Evolutionary conservation across 2,797 vertebrate genomes (phyloP), one percentile per base, ranked within the genome.

Genomic region (Telmatherina bonti): DNA sequence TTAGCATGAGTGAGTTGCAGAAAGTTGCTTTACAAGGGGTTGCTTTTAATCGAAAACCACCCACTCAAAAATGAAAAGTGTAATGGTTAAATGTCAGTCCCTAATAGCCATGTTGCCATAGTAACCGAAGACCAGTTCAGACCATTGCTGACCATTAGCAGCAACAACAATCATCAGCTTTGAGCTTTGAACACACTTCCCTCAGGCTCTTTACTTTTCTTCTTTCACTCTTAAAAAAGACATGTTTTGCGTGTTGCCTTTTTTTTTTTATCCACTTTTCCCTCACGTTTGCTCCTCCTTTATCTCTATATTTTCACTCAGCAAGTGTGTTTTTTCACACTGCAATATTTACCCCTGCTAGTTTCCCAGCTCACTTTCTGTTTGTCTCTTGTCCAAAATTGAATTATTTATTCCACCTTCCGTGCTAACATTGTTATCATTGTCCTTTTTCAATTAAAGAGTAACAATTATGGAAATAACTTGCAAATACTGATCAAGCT

Each of bases 71-170:
- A 63, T 26, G 65, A 69, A 72, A 81, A 63, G 76, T 63, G 70
- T 77, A 16, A 72, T 62, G 69, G 30, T 77, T 52, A 83, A 85
- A 85, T 83, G 80, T 82, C 68, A 76, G 81, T 74, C 75, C 72
- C 67, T 79, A 84, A 88, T 78, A 78, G 76, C 62, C 55, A 74
- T 1, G 84, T 93, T 62, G n/a, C 83, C 84, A 88, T 91, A 83
- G 91, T 82, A 90, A 93, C 91, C 35, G 66, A 64, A 73, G 78
- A 77, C 63, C 75, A 5, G 8, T 66, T 76, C n/a, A 36, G 35
- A 36, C 38, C 76, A 55, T 85, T 81, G 74, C 81, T 84, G 87
- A 81, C 82, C 84, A 82, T 84, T 82, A 82, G 59, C 59, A 22
- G 67, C 29, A 70, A 83, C 51, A 78, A 73, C 75, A 78, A 73